phyloP scores from a whole-genome alignment of 2,888 invertebrate genomes.

The Mimachlamys varia region DNA sequence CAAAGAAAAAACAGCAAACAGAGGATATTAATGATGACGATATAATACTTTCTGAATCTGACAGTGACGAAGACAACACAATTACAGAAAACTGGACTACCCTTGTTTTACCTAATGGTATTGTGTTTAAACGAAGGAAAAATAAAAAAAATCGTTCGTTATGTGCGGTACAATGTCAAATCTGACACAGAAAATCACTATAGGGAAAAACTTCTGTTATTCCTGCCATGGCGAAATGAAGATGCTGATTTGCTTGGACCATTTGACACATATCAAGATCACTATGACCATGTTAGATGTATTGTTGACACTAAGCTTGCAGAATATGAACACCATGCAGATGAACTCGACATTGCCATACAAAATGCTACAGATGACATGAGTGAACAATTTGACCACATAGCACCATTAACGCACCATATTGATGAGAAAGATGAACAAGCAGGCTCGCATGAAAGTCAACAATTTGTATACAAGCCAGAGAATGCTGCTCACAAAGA shows the following conservation, averaged over 20 bases:
- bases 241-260: constrained; percentile 45
- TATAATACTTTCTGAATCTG: too few species aligned
- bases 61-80: neutral
- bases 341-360: too few species aligned
- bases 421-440: neutral
- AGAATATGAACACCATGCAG: constrained; percentile 42
- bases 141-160: neutral
- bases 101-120: constrained; percentile 40
- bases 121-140: constrained; percentile 34
- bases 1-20: neutral
- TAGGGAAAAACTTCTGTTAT: constrained; percentile 51
- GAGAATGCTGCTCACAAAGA: neutral
- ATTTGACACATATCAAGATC: constrained; percentile 43
- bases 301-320: constrained; percentile 41
- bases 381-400: too few species aligned
- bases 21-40: too few species aligned
- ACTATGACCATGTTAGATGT: constrained; percentile 42
- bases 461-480: neutral
- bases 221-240: constrained; percentile 55
- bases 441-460: neutral
- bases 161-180: constrained; percentile 39
- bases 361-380: too few species aligned
- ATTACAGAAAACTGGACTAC: neutral
- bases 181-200: constrained; percentile 41
- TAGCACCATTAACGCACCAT: neutral